Evolutionary conservation across 2,797 vertebrate genomes (phyloP).

Genomic region (Moxostoma hubbsi): DNA sequence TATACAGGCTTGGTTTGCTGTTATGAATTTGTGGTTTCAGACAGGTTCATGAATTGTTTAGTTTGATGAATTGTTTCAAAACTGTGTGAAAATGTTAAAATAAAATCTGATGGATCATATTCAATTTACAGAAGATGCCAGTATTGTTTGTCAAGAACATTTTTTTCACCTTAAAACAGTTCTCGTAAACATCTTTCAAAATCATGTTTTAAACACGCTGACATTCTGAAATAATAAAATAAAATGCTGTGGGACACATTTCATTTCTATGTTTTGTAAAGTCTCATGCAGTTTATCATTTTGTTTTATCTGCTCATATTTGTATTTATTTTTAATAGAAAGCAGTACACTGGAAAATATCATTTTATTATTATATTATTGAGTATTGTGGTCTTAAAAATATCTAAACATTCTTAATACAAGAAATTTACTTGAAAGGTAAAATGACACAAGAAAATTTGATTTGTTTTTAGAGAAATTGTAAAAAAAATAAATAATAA

Average conservation of each 20-base stretch:
- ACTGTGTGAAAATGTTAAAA: slow-evolving; percentile 11
- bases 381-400: no score
- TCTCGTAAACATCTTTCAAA: no score
- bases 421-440: no score
- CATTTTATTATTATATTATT: no score
- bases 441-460: no score
- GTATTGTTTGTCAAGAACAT: neutral
- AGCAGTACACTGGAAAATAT: no score
- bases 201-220: no score
- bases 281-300: neutral
- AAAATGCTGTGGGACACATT: neutral
- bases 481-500: no score
- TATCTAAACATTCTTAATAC: no score
- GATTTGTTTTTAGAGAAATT: no score
- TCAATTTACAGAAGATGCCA: slow-evolving; percentile 15
- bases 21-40: neutral
- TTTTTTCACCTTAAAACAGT: no score
- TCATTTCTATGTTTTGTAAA: neutral
- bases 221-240: neutral
- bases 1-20: neutral
- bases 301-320: neutral
- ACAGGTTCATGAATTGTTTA: slow-evolving; percentile 10
- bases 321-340: no score
- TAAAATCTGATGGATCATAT: neutral
- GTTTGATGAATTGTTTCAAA: neutral